Conservation (phyloP, 2,113 vertebrate species). For the Nyctibius bracteatus region DNA sequence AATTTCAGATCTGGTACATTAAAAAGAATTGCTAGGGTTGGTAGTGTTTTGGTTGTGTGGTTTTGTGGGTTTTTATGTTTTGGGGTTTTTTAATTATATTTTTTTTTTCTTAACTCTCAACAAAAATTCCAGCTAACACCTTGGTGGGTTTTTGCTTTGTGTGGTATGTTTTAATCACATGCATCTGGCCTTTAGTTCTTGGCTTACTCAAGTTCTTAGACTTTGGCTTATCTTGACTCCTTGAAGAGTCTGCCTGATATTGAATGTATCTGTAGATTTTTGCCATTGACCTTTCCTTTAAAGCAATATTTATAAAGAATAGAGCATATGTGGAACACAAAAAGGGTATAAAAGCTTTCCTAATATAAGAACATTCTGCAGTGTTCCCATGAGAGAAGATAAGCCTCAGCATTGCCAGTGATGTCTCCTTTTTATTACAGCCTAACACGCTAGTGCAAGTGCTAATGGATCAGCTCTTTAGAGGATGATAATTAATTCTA, state of each 20-base stretch:
- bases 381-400: neutral
- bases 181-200: neutral
- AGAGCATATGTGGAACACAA: neutral
- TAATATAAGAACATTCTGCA: neutral
- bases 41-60: neutral
- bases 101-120: neutral
- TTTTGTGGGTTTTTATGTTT: neutral
- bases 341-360: neutral
- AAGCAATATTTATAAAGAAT: neutral
- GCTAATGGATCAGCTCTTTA: constrained; percentile 10
- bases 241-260: neutral
- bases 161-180: neutral
- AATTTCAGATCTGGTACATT: neutral
- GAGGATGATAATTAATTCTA: constrained; percentile 7
- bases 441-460: accelerated
- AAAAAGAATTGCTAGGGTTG: neutral
- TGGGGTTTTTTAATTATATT: no score
- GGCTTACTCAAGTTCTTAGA: neutral
- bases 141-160: neutral
- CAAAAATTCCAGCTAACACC: neutral
- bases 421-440: neutral
- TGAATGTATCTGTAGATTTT: neutral
- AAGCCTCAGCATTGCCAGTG: neutral
- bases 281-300: neutral
- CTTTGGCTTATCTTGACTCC: neutral